Conservation (phyloP, 2,888 invertebrate species). For the Eustalomyia histrio region DNA sequence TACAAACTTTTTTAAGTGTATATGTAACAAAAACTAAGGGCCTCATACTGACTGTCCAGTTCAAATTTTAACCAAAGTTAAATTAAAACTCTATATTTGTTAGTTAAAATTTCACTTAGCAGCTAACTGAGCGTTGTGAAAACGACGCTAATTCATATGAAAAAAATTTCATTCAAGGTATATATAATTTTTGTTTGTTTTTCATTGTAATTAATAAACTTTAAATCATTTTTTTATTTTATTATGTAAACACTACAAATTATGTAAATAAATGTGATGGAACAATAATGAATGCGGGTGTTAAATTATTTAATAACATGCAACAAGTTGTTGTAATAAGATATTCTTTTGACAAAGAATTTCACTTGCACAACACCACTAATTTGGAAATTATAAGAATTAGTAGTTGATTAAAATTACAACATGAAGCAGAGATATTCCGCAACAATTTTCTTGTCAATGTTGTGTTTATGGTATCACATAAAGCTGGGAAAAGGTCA, state of each 20-base stretch:
- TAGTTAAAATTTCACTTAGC: too few species aligned
- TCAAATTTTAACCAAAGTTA: too few species aligned
- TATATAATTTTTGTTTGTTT: not conserved
- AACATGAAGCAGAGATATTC: conserved; percentile 34
- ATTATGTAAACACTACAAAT: conserved; percentile 52
- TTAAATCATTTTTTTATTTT: conserved; percentile 47
- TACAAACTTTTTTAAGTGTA: too few species aligned
- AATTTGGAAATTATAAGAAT: not conserved
- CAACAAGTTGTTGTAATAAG: conserved; percentile 45
- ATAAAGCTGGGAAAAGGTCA: not conserved
- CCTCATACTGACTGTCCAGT: too few species aligned
- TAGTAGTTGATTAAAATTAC: conserved; percentile 14
- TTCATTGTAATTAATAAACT: conserved; percentile 22
- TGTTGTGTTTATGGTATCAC: not conserved
- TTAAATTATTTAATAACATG: conserved; percentile 56
- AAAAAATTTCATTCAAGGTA: too few species aligned
- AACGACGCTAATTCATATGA: too few species aligned
- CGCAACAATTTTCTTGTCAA: not conserved
- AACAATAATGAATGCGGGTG: conserved; percentile 5
- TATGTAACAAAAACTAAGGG: too few species aligned
- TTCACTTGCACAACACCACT: not conserved
- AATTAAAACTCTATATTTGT: too few species aligned
- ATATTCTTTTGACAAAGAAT: not conserved
- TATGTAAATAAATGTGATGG: conserved; percentile 15
- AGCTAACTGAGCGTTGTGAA: too few species aligned